Evolutionary conservation across 2,888 invertebrate species (phyloP).

Genomic region (Megaustenia siamemsis): DNA sequence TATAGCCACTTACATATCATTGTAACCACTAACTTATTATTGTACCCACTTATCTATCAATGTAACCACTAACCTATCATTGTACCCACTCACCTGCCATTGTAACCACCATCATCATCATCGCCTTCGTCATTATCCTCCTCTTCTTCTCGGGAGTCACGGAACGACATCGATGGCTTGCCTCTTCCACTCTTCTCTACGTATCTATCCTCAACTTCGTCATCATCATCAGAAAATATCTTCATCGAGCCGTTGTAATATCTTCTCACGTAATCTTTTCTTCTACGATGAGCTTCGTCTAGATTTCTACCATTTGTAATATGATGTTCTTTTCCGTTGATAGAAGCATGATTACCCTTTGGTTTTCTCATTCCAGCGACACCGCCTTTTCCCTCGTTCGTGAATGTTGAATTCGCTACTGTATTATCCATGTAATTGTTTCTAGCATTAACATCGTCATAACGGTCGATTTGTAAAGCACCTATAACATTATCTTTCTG

Average conservation of each 20-base stretch:
- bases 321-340: no score
- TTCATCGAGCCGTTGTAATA: neutral
- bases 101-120: neutral
- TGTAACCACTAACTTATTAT: no score
- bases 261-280: neutral
- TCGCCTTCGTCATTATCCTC: neutral
- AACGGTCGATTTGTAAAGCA: neutral
- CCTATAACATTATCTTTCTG: neutral
- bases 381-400: no score
- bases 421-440: neutral
- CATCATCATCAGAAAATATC: slow-evolving; percentile 5
- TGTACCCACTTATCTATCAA: no score
- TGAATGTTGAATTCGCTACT: no score
- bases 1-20: no score
- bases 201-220: neutral
- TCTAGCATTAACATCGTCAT: neutral
- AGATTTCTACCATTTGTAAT: neutral
- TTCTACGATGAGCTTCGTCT: neutral
- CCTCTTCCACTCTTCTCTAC: neutral
- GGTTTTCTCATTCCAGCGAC: no score
- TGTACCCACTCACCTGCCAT: neutral
- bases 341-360: neutral
- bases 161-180: neutral
- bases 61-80: neutral
- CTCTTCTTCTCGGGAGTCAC: neutral